Percentiles rank a stretch among this genome's conserved stretches.
These are phyloP conservation scores for Columba guinea DNA, from an alignment of 2,797 vertebrate genomes.

Conservation along the genomic window DNA sequence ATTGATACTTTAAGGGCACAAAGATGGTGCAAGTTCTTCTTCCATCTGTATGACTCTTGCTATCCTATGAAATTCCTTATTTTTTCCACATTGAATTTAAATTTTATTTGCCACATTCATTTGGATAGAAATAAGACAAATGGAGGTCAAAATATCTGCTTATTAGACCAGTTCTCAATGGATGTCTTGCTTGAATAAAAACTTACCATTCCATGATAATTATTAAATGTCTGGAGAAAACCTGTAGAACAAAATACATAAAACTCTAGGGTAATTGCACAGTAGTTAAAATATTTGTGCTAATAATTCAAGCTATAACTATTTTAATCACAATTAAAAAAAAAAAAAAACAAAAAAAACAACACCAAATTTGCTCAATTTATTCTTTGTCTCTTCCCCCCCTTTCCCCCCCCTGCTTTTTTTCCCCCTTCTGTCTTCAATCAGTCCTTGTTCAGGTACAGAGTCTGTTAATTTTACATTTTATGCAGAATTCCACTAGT, in stretches of 20 bases:
- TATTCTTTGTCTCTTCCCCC: not conserved
- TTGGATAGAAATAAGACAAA: not conserved
- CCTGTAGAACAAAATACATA: constrained; percentile 1
- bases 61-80: not conserved
- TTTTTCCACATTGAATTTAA: not conserved
- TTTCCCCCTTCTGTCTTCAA: not conserved
- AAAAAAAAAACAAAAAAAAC: not conserved
- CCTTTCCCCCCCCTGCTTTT: not conserved
- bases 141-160: not conserved
- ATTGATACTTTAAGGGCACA: not conserved
- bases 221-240: constrained; percentile 2
- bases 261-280: constrained; percentile 27
- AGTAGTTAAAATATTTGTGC: constrained; percentile 6
- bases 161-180: not conserved
- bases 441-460: not conserved
- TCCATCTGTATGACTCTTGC: not conserved
- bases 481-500: not conserved
- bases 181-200: not conserved
- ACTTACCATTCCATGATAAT: not conserved
- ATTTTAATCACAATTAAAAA: not conserved
- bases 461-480: not conserved
- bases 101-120: not conserved
- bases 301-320: not conserved
- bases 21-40: not conserved
- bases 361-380: not conserved